phyloP scores from a whole-genome alignment of 2,797 vertebrate species.

The Melanotaenia boesemani region DNA sequence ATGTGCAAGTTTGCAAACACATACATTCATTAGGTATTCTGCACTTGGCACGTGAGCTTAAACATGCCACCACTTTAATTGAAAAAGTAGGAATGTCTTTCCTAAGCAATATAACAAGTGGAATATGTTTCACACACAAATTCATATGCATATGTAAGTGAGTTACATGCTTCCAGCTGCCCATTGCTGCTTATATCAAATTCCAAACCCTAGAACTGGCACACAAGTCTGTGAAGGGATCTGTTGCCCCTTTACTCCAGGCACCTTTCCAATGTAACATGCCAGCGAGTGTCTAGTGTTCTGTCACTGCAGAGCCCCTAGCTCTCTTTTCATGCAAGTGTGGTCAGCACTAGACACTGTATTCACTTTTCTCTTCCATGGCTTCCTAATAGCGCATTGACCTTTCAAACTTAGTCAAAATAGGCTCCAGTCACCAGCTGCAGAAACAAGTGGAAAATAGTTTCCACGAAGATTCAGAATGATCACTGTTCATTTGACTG shows the following conservation, averaged over 20 bases:
- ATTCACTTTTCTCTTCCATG: conserved; percentile 33
- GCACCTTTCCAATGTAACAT: conserved; percentile 58
- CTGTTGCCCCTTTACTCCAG: conserved; percentile 55
- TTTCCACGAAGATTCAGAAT: conserved; percentile 16
- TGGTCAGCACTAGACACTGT: conserved; percentile 13
- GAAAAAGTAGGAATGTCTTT: conserved; percentile 4
- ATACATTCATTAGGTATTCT: conserved; percentile 4
- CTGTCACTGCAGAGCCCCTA: conserved; percentile 46
- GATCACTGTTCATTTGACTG: conserved; percentile 7
- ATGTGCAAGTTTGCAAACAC: conserved; percentile 6
- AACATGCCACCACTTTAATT: conserved; percentile 17
- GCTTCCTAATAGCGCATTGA: conserved; percentile 25
- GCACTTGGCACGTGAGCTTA: conserved; percentile 1
- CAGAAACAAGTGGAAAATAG: conserved; percentile 25
- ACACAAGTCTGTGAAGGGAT: conserved; percentile 46
- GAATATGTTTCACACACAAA: conserved; percentile 13
- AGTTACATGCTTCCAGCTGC: conserved; percentile 62
- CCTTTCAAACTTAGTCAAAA: conserved; percentile 44
- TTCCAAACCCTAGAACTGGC: conserved; percentile 63
- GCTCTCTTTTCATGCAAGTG: conserved; percentile 38
- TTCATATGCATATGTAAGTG: conserved; percentile 13
- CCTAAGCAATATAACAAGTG: conserved; percentile 29
- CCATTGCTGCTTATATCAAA: conserved; percentile 58
- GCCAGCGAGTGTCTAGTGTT: conserved; percentile 61
- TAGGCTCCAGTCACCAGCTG: conserved; percentile 7